Conservation (phyloP, 2,888 invertebrate species). For the Timema podura region DNA sequence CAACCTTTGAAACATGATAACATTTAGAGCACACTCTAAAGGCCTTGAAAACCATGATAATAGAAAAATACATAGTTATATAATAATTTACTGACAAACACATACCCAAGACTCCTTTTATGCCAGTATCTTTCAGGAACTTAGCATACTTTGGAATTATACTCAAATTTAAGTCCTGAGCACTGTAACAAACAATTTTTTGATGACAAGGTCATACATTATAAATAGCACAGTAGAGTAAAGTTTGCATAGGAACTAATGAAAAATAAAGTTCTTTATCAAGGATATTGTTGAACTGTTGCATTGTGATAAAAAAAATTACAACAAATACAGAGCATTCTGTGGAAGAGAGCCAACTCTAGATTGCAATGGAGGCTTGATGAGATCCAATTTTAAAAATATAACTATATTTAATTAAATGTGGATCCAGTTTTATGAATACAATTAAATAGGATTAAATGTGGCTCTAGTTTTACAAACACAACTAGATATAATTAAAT, state of each 20-base stretch:
- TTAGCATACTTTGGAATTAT: slow-evolving; percentile 61
- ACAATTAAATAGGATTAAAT: too few species aligned
- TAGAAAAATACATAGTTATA: background rate
- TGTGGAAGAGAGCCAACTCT: too few species aligned
- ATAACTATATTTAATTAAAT: too few species aligned
- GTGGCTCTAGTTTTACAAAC: background rate
- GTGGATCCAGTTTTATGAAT: too few species aligned
- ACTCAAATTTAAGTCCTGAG: slow-evolving; percentile 49
- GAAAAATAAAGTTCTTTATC: too few species aligned
- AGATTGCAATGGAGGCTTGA: too few species aligned
- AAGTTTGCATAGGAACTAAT: too few species aligned
- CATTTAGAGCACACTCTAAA: background rate
- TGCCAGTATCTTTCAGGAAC: slow-evolving; percentile 56
- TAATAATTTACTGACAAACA: background rate
- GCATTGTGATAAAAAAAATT: background rate
- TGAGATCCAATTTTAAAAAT: too few species aligned
- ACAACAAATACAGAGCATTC: too few species aligned
- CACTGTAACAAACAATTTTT: slow-evolving; percentile 33
- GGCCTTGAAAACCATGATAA: background rate
- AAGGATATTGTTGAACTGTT: background rate
- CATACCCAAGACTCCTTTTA: slow-evolving; percentile 66
- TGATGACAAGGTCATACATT: background rate
- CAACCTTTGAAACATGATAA: background rate
- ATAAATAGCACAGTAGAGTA: too few species aligned
- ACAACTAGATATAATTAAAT: background rate